Percentiles rank a stretch among this genome's conserved stretches.
These are phyloP conservation scores for Pseudorectes ferrugineus DNA, from an alignment of 2,113 vertebrate genomes.

Conservation along the genomic window DNA sequence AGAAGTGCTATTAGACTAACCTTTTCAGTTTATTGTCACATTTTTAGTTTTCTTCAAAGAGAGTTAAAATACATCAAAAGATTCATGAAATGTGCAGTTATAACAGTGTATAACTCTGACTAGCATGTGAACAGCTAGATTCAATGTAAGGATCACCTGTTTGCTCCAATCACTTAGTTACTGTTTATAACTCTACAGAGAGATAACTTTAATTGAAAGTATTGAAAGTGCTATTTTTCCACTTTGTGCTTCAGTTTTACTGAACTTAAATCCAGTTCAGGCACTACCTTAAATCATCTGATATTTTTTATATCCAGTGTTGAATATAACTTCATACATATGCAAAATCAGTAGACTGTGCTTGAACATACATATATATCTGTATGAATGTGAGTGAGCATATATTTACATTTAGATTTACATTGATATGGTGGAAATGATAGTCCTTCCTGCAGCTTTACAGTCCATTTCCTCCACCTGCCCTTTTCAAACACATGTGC, in stretches of 20 bases:
- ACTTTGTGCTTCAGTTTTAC: not conserved
- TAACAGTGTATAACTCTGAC: not conserved
- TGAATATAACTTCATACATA: not conserved
- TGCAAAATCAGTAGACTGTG: not conserved
- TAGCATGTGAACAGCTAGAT: not conserved
- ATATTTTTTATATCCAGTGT: not conserved
- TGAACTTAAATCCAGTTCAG: not conserved
- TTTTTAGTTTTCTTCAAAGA: not conserved
- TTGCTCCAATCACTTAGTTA: not conserved
- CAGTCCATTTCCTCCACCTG: not conserved
- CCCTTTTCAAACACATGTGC: not conserved
- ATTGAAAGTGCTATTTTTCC: not conserved
- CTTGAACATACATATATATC: not conserved
- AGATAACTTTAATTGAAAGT: not conserved
- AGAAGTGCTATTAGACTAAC: not conserved
- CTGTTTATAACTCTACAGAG: not conserved
- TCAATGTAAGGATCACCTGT: not conserved
- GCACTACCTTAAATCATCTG: not conserved
- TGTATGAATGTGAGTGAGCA: not conserved
- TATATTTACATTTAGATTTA: not conserved
- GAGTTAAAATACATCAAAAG: not conserved
- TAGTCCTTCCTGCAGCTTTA: not conserved
- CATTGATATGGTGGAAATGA: not conserved
- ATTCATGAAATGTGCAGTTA: not conserved
- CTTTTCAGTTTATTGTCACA: not conserved